Conservation (phyloP, 2,888 invertebrate genomes). For the Adelognathus sp. region DNA sequence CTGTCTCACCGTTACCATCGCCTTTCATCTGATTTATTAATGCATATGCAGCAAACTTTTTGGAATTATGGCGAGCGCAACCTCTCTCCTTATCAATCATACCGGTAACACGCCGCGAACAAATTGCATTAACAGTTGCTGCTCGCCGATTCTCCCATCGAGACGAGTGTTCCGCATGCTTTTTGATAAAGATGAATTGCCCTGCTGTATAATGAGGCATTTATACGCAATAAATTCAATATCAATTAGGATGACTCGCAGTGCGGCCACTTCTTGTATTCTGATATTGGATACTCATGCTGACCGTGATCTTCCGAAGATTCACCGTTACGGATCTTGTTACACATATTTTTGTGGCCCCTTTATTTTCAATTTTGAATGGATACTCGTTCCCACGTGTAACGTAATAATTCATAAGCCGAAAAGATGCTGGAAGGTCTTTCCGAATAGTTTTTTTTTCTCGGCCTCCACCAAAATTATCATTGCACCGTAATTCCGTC, state of each 20-base stretch:
- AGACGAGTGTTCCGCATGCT: conserved; percentile 11
- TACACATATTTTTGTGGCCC: neutral
- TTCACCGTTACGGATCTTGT: neutral
- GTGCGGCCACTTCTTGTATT: conserved; percentile 28
- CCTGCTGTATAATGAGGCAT: conserved; percentile 67
- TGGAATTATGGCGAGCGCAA: conserved; percentile 48
- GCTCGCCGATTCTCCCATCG: neutral
- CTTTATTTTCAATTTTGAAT: neutral
- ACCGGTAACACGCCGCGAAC: conserved; percentile 61
- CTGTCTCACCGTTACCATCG: neutral
- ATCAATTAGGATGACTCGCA: conserved; percentile 67
- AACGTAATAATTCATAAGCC: conserved; percentile 8
- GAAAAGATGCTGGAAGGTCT: conserved; percentile 1
- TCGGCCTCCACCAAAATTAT: conserved; percentile 64
- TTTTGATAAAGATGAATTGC: conserved; percentile 70
- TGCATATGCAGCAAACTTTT: conserved; percentile 42
- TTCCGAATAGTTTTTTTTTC: neutral
- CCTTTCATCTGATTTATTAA: conserved; percentile 57
- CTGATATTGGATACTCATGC: neutral
- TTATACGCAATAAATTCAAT: conserved; percentile 71
- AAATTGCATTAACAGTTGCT: conserved; percentile 61
- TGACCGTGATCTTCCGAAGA: neutral
- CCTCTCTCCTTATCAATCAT: conserved; percentile 57
- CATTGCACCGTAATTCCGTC: conserved; percentile 72
- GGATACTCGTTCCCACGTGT: neutral